These are phyloP conservation scores for Chromoteleia sp. DNA, from an alignment of 2,888 invertebrate species.

Conservation along the genomic window DNA sequence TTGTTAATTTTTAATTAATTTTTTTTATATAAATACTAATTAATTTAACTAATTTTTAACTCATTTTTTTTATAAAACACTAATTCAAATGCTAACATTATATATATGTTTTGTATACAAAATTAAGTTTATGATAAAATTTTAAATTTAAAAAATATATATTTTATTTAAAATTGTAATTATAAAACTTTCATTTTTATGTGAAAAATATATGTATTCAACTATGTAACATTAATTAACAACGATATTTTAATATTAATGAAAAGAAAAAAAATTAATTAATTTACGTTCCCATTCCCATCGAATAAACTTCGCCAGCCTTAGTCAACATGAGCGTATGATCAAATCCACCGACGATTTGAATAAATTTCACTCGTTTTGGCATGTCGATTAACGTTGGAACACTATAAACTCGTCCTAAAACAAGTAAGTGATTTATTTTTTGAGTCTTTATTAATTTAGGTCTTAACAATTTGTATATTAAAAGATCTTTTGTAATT, in stretches of 20 bases:
- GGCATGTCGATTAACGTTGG: slow-evolving; percentile 87
- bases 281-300: slow-evolving; percentile 93
- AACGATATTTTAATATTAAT: background rate
- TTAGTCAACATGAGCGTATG: slow-evolving; percentile 90
- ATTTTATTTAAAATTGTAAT: too few species aligned
- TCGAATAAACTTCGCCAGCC: slow-evolving; percentile 91
- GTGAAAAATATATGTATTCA: too few species aligned
- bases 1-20: background rate
- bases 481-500: too few species aligned
- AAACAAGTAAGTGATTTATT: slow-evolving; percentile 28
- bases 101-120: too few species aligned
- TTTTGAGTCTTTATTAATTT: background rate
- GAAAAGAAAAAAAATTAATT: slow-evolving; percentile 7
- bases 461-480: background rate
- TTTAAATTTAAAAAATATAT: too few species aligned
- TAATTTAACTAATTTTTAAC: too few species aligned
- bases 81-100: too few species aligned
- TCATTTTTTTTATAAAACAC: too few species aligned
- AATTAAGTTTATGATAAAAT: too few species aligned
- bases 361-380: slow-evolving; percentile 86
- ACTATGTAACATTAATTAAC: too few species aligned
- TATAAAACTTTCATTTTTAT: too few species aligned
- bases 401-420: slow-evolving; percentile 87
- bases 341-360: slow-evolving; percentile 92
- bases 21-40: background rate